A percentile compares a stretch with the other conserved stretches of the same genome.
phyloP scores from a whole-genome alignment of 2,113 vertebrate species.

The Ptilonorhynchus violaceus region DNA sequence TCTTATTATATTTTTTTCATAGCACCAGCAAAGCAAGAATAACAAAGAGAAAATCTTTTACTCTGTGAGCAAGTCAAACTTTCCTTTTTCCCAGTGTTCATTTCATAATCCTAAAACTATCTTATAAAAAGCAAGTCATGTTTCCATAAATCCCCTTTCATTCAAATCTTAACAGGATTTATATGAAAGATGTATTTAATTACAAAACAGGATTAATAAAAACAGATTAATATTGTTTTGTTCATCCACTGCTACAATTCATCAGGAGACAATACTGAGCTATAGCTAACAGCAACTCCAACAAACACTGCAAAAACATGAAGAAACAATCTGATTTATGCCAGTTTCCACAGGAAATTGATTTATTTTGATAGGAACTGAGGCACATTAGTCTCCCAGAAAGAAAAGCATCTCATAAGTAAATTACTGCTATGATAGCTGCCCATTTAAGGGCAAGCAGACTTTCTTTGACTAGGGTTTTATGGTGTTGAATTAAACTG shows the following conservation, averaged over 20 bases:
- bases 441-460: conserved; percentile 10
- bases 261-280: conserved; percentile 17
- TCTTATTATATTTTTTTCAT: conserved; percentile 70
- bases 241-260: conserved; percentile 13
- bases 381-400: neutral
- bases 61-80: conserved; percentile 69
- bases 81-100: conserved; percentile 74
- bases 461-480: neutral
- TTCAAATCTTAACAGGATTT: conserved; percentile 52
- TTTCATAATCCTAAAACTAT: conserved; percentile 66
- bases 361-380: conserved; percentile 16
- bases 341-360: conserved; percentile 38
- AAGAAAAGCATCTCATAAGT: conserved; percentile 36
- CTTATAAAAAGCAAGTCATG: conserved; percentile 57
- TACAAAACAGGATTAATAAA: conserved; percentile 63
- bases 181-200: conserved; percentile 65
- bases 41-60: conserved; percentile 75
- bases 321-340: neutral
- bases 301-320: neutral
- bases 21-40: conserved; percentile 75
- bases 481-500: conserved; percentile 41
- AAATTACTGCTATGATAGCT: conserved; percentile 1
- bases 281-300: neutral
- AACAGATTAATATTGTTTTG: conserved; percentile 56
- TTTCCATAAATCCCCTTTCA: conserved; percentile 57